Percentiles rank a stretch among this genome's conserved stretches.
phyloP scores from a whole-genome alignment of 2,888 invertebrate genomes.

The Nymphalis urticae region DNA sequence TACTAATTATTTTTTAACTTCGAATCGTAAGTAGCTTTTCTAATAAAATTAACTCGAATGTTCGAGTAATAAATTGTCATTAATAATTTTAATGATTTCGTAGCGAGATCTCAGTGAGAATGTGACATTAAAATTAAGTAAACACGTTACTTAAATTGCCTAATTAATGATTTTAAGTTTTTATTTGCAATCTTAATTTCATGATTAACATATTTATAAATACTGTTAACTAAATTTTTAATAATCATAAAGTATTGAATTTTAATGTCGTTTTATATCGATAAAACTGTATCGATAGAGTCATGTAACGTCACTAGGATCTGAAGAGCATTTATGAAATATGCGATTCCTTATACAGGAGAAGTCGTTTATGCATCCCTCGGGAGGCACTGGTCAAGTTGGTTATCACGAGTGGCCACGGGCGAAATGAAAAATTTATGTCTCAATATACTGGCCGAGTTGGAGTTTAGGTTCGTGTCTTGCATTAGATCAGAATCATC shows the following conservation, averaged over 20 bases:
- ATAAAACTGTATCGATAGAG: too few relatives aligned
- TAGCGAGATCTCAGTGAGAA: not conserved
- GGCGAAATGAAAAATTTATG: constrained; percentile 81
- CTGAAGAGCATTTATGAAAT: constrained; percentile 70
- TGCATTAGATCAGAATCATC: constrained; percentile 57
- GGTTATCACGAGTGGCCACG: constrained; percentile 78
- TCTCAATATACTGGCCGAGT: constrained; percentile 72
- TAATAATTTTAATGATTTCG: constrained; percentile 14
- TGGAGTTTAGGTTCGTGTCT: constrained; percentile 61
- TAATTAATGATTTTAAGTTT: constrained; percentile 28
- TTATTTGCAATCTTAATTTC: constrained; percentile 7
- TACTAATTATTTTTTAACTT: constrained; percentile 17
- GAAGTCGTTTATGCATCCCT: constrained; percentile 80
- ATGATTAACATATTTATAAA: not conserved
- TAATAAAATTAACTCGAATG: constrained; percentile 10
- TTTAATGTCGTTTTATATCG: constrained; percentile 38
- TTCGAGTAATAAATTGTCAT: constrained; percentile 22
- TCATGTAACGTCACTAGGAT: constrained; percentile 46
- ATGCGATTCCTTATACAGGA: constrained; percentile 80
- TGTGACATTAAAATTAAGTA: constrained; percentile 10
- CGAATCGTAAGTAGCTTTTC: not conserved
- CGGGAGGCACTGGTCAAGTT: constrained; percentile 76
- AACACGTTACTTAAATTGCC: constrained; percentile 11
- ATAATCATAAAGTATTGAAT: not conserved
- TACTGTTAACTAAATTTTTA: not conserved